A percentile compares a stretch with the other conserved stretches of the same genome.
phyloP scores from a whole-genome alignment of 1,140 invertebrate species.

The Pteromalus puparum region DNA sequence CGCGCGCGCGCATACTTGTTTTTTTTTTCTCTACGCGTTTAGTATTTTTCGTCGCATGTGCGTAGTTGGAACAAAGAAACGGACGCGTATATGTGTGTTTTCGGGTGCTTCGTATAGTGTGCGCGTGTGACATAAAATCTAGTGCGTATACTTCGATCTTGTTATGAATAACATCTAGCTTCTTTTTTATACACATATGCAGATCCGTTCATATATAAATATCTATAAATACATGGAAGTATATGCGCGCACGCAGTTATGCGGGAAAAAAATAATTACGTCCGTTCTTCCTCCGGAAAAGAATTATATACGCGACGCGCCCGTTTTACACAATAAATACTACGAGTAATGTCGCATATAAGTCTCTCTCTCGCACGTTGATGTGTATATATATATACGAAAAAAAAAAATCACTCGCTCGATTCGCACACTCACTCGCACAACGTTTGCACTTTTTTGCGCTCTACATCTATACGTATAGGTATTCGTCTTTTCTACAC shows the following conservation, averaged over 20 bases:
- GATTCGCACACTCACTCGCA: slow-evolving; percentile 27
- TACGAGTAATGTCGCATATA: slow-evolving; percentile 35
- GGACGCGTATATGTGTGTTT: slow-evolving; percentile 39
- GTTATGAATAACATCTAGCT: slow-evolving; percentile 9
- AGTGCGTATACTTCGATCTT: slow-evolving; percentile 31
- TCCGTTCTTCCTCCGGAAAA: slow-evolving; percentile 4
- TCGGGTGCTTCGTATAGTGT: slow-evolving; percentile 49
- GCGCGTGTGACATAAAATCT: slow-evolving; percentile 35
- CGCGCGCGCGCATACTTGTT: slow-evolving; percentile 6
- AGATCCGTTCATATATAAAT: slow-evolving; percentile 19
- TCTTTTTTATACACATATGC: slow-evolving; percentile 37
- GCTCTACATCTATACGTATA: not conserved
- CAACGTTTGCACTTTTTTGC: slow-evolving; percentile 19
- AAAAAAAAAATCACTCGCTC: slow-evolving; percentile 18
- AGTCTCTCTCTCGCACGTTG: not conserved
- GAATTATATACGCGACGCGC: slow-evolving; percentile 2
- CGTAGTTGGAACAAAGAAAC: slow-evolving; percentile 38
- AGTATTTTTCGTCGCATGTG: not conserved
- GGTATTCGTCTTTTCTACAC: not conserved
- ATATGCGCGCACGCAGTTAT: slow-evolving; percentile 16
- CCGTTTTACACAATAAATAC: slow-evolving; percentile 49
- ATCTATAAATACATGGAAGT: slow-evolving; percentile 43
- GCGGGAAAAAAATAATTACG: not conserved
- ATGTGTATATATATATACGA: not conserved
- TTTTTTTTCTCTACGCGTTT: not conserved